Base-by-base conservation (phyloP, 2,888 invertebrate species). In the Noctua comes region DNA sequence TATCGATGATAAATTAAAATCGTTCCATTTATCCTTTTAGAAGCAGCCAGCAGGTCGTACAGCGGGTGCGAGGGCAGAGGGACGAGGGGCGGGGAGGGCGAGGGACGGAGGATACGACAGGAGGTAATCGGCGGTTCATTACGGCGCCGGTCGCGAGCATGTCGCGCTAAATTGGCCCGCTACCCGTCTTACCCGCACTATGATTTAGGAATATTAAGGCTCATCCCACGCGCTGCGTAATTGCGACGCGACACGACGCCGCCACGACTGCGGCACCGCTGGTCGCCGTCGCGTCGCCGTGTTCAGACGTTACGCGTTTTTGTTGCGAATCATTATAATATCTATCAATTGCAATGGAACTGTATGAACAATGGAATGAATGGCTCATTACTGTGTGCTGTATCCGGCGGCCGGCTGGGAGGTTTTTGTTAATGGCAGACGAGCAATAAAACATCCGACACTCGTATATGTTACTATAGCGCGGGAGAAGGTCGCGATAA, bases 101-200 rank as follows among this genome's bases (percentile, higher is more conserved):
- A 68, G 76, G 65, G n/a, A 51, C 65, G 68, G 72, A 48, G 70
- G 79, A 18, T 64, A 54, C 81, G 86, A 68, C 84, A 84, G 84
- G 76, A 79, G 83, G 86, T 87, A 90, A 89, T 86, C 85, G 88
- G 51, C 82, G 85, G 79, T 89, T 87, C 85, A 89, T 88, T 87
- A 85, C 68, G 83, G 80, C 82, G 73, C 84, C 73, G 88, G 89
- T 83, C 84, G 88, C 84, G 83, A 82, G 66, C 91, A 88, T 91
- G 91, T 92, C 90, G 90, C 90, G 86, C 89, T 88, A 90, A 90
- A 89, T 89, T 88, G 90, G 81, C 73, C 72, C 88, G 89, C 92
- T 92, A 92, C 91, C 90, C 90, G 90, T 91, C 91, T 92, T 91
- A 92, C 91, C 88, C 92, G 90, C 90, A 90, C 91, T 92, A 91